Evolutionary conservation across 2,113 vertebrate genomes (phyloP), one percentile per base, ranked within the genome.

Genomic region (Chroicocephalus ridibundus): DNA sequence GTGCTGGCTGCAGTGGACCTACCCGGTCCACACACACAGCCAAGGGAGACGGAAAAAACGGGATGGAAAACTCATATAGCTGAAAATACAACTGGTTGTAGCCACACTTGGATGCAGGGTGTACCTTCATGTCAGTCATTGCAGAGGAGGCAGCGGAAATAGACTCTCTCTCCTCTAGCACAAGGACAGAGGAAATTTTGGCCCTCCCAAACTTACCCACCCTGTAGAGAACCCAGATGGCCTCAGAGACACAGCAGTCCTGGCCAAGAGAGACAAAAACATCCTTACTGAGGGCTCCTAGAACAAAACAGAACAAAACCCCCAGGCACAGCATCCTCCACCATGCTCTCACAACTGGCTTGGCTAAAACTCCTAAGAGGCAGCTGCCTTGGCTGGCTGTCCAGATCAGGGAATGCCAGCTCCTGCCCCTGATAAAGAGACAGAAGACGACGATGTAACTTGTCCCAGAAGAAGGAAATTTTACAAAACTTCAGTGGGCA

Each of bases 1-100:
- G 9, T 55, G 62, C 47, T 38, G 57, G 62, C 49, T 80, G 15
- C 58, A 88, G 2, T 6, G 25, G 20, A 76, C 17, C 40, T 32
- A 64, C 26, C 26, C 1, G 1, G 8, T 8, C 29, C 38, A 82
- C 22, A 25, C 0, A 0, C 11, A 86, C 36, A 1, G 0, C 47
- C 47, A 81, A 46, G 22, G 19, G 34, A 61, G 46, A 61, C 8
- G 16, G 31, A 34, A 71, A 77, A 77, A 69, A 32, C 10, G 70
- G 38, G 32, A 46, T 58, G 51, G 47, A 88, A 86, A 92, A 68
- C 22, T 51, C 42, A 25, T 1, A 2, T 8, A 44, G 64, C 51
- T 95, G 76, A 88, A 84, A 90, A 92, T 13, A 9, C 42, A 95
- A 38, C n/a, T 71, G 24, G 8, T 11, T 68, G 22, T 32, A 94